Evolutionary conservation across 1,140 invertebrate genomes (phyloP), one percentile per base, ranked within the genome.

Genomic region (Pararge aegeria): DNA sequence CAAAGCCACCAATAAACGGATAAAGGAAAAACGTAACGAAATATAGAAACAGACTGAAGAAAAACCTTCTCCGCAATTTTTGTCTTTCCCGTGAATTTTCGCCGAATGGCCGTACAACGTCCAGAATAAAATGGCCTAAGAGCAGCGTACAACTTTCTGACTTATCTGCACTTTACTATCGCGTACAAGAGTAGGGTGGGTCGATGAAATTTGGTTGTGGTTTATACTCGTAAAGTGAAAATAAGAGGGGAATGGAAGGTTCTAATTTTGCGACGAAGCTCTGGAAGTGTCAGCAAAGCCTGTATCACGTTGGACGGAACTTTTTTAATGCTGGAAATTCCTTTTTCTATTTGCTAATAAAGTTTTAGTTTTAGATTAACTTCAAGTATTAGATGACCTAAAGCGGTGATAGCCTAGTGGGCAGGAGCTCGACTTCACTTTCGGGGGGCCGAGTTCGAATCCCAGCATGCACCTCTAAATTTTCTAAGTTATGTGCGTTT

Each of bases 1-100:
- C 71, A 58, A 63, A 73, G 64, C 70, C 64, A 70, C 75, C 70
- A 83, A 83, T 80, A 81, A 79, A 80, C 71, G 69, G 62, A 80
- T 78, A 81, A 74, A 71, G 69, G 66, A 61, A 56, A 59, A 70
- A 65, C 60, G 69, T 69, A 83, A 80, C 73, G 73, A 78, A 80
- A 82, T 80, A 82, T 77, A 80, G 77, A 78, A 84, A 79, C 76
- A 81, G 75, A 77, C 57, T 69, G 59, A 37, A 68, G 54, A 76
- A 78, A 81, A 82, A 80, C 70, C 68, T 55, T 53, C 57, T 61
- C 70, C 66, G 55, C 73, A 83, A 80, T 77, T 83, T 81, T 80
- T 78, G 75, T 75, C 71, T 66, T 60, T 44, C 56, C 51, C 38
- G 16, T 34, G 38, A 67, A 60, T 55, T 70, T 77, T 61, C 66